phyloP scores from a whole-genome alignment of 2,888 invertebrate genomes.

The Amblyjoppa proteus region DNA sequence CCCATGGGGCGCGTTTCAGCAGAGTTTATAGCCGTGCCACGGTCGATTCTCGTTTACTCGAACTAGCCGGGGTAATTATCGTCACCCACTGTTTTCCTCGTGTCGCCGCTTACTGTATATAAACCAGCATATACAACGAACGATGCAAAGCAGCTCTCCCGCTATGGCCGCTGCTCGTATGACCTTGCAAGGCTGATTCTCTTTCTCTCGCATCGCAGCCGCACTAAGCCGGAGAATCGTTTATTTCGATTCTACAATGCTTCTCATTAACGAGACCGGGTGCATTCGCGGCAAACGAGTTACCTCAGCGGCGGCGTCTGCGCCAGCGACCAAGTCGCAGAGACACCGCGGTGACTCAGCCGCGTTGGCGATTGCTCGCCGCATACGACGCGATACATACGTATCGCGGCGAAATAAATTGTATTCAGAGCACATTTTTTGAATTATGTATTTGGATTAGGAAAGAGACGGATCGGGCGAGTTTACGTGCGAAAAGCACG shows the following conservation, averaged over 20 bases:
- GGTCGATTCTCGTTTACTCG: constrained; percentile 38
- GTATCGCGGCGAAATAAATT: neutral
- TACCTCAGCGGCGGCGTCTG: constrained; percentile 1
- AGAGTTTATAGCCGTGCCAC: constrained; percentile 41
- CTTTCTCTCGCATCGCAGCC: constrained; percentile 57
- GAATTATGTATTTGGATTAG: constrained; percentile 4
- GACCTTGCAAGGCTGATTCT: constrained; percentile 68
- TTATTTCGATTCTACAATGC: constrained; percentile 11
- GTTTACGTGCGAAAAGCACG: constrained; percentile 30
- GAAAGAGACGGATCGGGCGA: neutral
- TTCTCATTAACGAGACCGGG: neutral
- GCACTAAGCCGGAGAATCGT: neutral
- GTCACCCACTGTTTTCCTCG: constrained; percentile 27
- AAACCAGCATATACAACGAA: constrained; percentile 27
- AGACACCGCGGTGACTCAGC: constrained; percentile 8
- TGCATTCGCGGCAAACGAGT: neutral
- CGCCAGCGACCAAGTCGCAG: neutral
- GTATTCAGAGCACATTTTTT: constrained; percentile 1
- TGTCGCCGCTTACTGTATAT: neutral
- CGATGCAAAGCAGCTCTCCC: constrained; percentile 38
- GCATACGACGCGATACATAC: neutral
- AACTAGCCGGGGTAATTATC: constrained; percentile 52
- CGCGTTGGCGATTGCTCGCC: neutral
- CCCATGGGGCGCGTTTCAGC: constrained; percentile 38
- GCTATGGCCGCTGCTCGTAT: constrained; percentile 29